Conservation (phyloP, 2,797 vertebrate species). For the Acanthornis magna region DNA sequence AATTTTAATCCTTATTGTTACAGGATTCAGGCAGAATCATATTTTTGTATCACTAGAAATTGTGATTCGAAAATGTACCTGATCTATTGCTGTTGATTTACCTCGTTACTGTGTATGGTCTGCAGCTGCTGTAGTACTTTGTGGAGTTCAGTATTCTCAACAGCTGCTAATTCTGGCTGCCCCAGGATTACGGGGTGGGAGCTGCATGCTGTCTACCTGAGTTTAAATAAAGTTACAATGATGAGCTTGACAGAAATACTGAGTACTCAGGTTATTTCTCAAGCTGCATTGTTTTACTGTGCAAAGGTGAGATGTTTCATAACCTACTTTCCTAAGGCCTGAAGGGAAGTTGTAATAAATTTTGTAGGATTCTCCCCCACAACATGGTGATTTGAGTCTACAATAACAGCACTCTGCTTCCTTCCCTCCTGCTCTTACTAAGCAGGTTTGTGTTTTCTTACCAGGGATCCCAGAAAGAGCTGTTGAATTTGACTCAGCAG, state of each 20-base stretch:
- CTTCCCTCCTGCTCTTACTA: background rate
- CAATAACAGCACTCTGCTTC: background rate
- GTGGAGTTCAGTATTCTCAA: background rate
- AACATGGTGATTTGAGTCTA: background rate
- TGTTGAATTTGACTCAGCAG: constrained; percentile 96
- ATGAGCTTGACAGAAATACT: background rate
- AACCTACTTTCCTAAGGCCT: background rate
- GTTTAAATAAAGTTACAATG: background rate
- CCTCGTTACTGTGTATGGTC: background rate
- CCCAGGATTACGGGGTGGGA: background rate
- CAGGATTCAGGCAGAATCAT: background rate
- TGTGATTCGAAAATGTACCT: background rate
- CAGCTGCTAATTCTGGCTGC: background rate
- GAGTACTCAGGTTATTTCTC: background rate
- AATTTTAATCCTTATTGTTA: background rate
- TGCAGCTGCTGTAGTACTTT: background rate
- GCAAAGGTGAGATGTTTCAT: background rate
- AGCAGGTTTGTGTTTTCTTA: background rate
- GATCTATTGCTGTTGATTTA: background rate
- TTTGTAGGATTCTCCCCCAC: background rate
- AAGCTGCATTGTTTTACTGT: background rate
- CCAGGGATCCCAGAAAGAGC: constrained; percentile 94
- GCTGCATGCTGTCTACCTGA: background rate
- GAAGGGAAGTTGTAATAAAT: background rate
- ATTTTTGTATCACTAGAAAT: background rate